Base-by-base conservation (phyloP, 2,888 invertebrate species). In the Orthosia cruda region DNA sequence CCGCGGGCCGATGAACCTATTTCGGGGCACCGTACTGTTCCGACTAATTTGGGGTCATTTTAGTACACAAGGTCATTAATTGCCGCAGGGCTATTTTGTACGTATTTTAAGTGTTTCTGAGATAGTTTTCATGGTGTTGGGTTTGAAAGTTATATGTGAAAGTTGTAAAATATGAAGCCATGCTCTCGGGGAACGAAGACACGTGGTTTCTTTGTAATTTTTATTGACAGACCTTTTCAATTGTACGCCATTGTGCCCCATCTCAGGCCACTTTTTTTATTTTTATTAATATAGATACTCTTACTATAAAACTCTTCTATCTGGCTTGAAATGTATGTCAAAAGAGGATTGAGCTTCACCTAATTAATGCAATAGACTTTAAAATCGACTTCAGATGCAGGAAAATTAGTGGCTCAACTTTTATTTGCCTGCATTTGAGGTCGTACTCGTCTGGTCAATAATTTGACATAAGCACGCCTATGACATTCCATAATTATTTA, bases 1-100 rank as follows among this genome's bases (percentile, higher is more conserved):
- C 84, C 73, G 71, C 68, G 64, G 88, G 90, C 79, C 91, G 83
- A 83, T 89, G 91, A 90, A 90, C 91, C 83, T 77, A 88, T 89
- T 88, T 83, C 87, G 89, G 89, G 80, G 72, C 91, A 85, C 79
- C 79, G 80, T 83, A 87, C 87, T 78, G 88, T 20, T 85, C 82
- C 79, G 69, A 86, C 87, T 90, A 89, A 90, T 90, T 89, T 87
- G 84, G 87, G 91, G 91, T 91, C 90, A 92, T 85, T 89, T 89
- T 85, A 83, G 86, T 87, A 86, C 81, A 86, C 74, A 80, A 77
- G 77, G 68, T 62, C 74, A 84, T 88, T 89, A 90, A 90, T 89
- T 88, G 86, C 75, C 59, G 52, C 67, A 47, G 68, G 67, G 58
- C 70, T 52, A 69, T 79, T 68, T 65, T 66, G 15, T 67, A 55